Base-by-base conservation (phyloP, 2,888 invertebrate species). In the Drosophila setosimentum region DNA sequence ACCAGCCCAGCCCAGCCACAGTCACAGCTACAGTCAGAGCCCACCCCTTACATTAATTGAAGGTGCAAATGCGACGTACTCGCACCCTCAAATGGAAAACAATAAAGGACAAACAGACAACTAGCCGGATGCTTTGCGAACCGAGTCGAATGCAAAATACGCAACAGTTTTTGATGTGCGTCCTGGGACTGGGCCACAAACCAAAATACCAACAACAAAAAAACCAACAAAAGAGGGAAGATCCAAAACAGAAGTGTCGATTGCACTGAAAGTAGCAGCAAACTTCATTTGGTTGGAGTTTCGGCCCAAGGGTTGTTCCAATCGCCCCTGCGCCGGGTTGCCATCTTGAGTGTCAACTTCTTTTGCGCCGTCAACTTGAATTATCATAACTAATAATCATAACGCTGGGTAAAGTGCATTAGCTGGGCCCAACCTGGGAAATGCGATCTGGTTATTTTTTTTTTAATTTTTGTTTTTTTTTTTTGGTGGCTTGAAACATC, bases 321-420 rank as follows among this genome's bases (percentile, higher is more conserved):
- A 40, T 21, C 58, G 54, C 55, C 71, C 63, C 58, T 49, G 40
- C 50, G 42, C 35, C 18, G 66, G 40, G 29, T 32, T 57, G 73
- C 69, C 69, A 74, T 69, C 82, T 65, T 84, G 73, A 59, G 71
- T 81, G 84, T 87, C 89, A 84, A 84, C 88, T 85, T 73, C 71
- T 90, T 79, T 71, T 79, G 83, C 80, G 88, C 68, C 88, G 90
- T 61, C 82, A 76, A 89, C 67, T 76, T 73, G 82, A 85, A 85
- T 90, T 90, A 85, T 85, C 88, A 85, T 85, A 85, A 85, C 87
- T 82, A 89, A 89, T 84, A 89, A 84, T 84, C 90, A 87, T 89
- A 84, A 74, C 73, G 68, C 86, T 57, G 77, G 73, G 50, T 60
- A 75, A 89, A 82, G 79, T 90, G 88, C 86, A 79, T 69, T 72